Conservation (phyloP, 2,888 invertebrate genomes). For the Alcis repandata region DNA sequence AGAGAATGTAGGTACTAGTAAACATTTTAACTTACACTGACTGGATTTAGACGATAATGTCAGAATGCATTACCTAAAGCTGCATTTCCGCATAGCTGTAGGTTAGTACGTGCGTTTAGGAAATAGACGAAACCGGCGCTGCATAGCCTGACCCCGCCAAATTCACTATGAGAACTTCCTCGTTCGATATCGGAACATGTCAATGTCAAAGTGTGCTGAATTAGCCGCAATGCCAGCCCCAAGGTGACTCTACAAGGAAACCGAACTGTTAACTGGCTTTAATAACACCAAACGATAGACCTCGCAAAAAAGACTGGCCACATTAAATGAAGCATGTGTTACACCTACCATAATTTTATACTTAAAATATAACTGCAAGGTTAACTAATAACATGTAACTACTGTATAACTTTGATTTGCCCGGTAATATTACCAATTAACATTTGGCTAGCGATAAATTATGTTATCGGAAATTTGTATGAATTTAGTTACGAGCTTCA, state of each 20-base stretch:
- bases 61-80: slow-evolving; percentile 31
- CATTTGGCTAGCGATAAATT: slow-evolving; percentile 5
- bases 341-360: slow-evolving; percentile 22
- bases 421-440: neutral
- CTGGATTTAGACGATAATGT: slow-evolving; percentile 15
- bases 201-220: slow-evolving; percentile 80
- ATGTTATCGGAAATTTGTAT: slow-evolving; percentile 10
- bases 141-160: slow-evolving; percentile 56
- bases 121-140: slow-evolving; percentile 32
- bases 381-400: slow-evolving; percentile 14
- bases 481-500: neutral
- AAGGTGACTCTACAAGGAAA: slow-evolving; percentile 76
- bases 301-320: slow-evolving; percentile 46
- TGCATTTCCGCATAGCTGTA: slow-evolving; percentile 39
- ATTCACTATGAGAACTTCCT: slow-evolving; percentile 74
- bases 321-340: slow-evolving; percentile 24
- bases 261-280: slow-evolving; percentile 55
- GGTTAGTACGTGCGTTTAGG: slow-evolving; percentile 28
- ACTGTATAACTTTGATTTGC: neutral
- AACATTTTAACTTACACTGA: neutral
- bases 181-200: slow-evolving; percentile 77
- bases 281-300: slow-evolving; percentile 54
- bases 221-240: slow-evolving; percentile 79
- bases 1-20: neutral
- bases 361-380: slow-evolving; percentile 35